Evolutionary conservation across 64 coral and sea anemone genomes (phyloP).

Genomic region (Anthopleura sola): DNA sequence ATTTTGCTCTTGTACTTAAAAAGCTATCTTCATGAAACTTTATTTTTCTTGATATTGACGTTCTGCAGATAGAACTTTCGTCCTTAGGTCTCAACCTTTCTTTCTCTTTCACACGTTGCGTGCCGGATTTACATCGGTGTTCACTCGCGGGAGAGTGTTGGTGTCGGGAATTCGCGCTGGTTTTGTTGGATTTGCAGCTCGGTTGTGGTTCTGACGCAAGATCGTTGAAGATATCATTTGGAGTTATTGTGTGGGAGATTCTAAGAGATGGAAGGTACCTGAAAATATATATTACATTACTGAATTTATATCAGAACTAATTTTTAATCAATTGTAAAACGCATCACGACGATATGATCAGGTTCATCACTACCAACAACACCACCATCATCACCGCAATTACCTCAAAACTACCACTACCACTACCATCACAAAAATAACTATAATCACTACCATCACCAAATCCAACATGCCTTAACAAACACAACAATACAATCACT

Average conservation of each 20-base stretch:
- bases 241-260: conserved; percentile 7
- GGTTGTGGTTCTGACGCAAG: background rate
- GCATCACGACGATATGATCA: too few species aligned
- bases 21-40: background rate
- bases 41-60: background rate
- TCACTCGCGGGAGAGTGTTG: background rate
- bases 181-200: background rate
- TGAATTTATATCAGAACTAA: background rate
- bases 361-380: too few species aligned
- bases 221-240: background rate
- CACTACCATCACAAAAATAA: too few species aligned
- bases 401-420: too few species aligned
- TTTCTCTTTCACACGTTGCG: background rate
- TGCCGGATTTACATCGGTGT: background rate
- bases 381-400: too few species aligned
- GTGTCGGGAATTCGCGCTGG: background rate
- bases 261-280: conserved; percentile 26
- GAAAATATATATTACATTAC: background rate
- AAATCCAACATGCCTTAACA: too few species aligned
- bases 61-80: too few species aligned
- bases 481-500: too few species aligned
- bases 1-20: background rate
- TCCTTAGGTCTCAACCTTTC: background rate
- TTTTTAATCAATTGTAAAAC: too few species aligned
- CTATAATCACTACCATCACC: too few species aligned